These are phyloP conservation scores for Coendou prehensilis DNA, from an alignment of 2,797 vertebrate genomes.

Conservation along the genomic window DNA sequence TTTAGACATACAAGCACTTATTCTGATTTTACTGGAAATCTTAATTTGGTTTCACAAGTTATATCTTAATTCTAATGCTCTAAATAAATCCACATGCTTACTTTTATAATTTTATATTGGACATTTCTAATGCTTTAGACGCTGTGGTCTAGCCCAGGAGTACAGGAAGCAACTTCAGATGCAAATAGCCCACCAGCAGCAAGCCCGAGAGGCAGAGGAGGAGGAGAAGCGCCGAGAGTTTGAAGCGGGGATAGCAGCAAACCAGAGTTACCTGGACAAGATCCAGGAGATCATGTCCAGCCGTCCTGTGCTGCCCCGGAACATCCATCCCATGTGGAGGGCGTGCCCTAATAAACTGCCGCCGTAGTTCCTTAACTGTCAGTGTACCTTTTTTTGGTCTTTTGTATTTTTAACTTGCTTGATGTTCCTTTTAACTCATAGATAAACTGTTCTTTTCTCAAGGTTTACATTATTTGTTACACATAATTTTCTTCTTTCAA, in stretches of 20 bases:
- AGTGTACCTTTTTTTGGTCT: not conserved
- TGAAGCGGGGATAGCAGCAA: conserved; percentile 81
- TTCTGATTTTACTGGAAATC: conserved; percentile 43
- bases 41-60: conserved; percentile 49
- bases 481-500: conserved; percentile 58
- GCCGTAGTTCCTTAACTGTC: not conserved
- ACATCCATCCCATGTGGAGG: conserved; percentile 90
- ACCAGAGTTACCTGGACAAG: conserved; percentile 88
- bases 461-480: conserved; percentile 53
- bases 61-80: not conserved
- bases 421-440: not conserved
- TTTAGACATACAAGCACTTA: not conserved
- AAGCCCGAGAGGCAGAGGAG: conserved; percentile 79
- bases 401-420: conserved; percentile 61
- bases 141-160: conserved; percentile 79
- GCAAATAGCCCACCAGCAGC: conserved; percentile 90
- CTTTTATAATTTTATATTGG: not conserved
- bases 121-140: conserved; percentile 85
- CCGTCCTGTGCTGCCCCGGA: conserved; percentile 49
- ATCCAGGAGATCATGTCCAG: conserved; percentile 88
- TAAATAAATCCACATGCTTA: not conserved
- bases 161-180: conserved; percentile 91
- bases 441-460: not conserved
- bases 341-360: conserved; percentile 25
- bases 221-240: conserved; percentile 88